Evolutionary conservation across 2,888 invertebrate genomes (phyloP).

Genomic region (Drosophila suboccidentalis): DNA sequence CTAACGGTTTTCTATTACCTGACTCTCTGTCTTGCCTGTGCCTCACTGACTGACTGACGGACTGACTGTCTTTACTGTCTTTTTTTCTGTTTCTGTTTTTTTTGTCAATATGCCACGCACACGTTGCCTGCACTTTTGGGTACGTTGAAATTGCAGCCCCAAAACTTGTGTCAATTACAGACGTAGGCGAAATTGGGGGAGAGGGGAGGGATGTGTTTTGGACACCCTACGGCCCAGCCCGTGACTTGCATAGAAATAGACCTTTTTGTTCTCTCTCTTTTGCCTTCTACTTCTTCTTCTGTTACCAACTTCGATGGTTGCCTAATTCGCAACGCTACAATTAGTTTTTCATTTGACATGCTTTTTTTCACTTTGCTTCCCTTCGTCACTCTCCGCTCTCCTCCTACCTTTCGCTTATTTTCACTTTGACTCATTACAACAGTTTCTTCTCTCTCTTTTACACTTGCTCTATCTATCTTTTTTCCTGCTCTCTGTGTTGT

Average conservation of each 20-base stretch:
- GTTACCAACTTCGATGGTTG: constrained; percentile 60
- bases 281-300: constrained; percentile 9
- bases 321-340: constrained; percentile 78
- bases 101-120: constrained; percentile 72
- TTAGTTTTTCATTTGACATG: constrained; percentile 78
- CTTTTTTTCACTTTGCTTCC: constrained; percentile 28
- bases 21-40: constrained; percentile 5
- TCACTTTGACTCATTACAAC: constrained; percentile 54
- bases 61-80: constrained; percentile 21
- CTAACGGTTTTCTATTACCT: constrained; percentile 75
- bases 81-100: constrained; percentile 22
- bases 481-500: background rate
- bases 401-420: constrained; percentile 50
- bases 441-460: constrained; percentile 1
- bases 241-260: constrained; percentile 77
- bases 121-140: constrained; percentile 18
- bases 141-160: constrained; percentile 30
- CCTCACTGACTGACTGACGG: constrained; percentile 26
- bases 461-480: background rate
- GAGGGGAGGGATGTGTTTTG: background rate
- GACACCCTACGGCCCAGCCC: constrained; percentile 54
- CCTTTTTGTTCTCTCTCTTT: constrained; percentile 21
- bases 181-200: background rate
- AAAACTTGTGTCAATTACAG: constrained; percentile 73
- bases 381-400: background rate